A percentile compares a stretch with the other conserved stretches of the same genome.
Evolutionary conservation across 2,888 invertebrate species (phyloP).

Genomic region (Mystacides longicornis): DNA sequence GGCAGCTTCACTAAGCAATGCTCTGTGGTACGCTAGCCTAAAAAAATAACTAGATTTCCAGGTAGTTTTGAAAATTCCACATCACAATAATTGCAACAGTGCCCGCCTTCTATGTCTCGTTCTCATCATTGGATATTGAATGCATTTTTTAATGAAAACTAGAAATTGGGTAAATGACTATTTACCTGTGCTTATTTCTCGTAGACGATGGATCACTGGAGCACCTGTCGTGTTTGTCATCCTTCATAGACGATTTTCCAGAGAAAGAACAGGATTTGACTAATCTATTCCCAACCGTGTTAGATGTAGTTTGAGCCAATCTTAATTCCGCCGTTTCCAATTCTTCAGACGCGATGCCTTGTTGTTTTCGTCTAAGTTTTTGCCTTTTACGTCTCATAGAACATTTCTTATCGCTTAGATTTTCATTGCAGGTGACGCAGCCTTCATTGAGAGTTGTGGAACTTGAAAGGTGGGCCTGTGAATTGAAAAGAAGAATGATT

Average conservation of each 20-base stretch:
- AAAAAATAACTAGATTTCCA: background rate
- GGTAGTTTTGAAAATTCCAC: background rate
- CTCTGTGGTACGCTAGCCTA: background rate
- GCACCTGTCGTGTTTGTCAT: slow-evolving; percentile 51
- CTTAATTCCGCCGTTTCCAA: slow-evolving; percentile 29
- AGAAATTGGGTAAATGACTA: background rate
- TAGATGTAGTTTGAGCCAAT: slow-evolving; percentile 30
- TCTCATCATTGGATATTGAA: background rate
- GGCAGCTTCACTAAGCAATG: background rate
- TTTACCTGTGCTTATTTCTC: slow-evolving; percentile 44
- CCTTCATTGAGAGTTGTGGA: slow-evolving; percentile 49
- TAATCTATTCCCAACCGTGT: slow-evolving; percentile 38
- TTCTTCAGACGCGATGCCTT: slow-evolving; percentile 29
- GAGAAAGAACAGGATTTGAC: slow-evolving; percentile 72
- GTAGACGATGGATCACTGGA: slow-evolving; percentile 58
- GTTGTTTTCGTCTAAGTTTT: slow-evolving; percentile 36
- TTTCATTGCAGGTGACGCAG: slow-evolving; percentile 46
- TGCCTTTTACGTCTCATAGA: slow-evolving; percentile 42
- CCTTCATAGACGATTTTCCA: slow-evolving; percentile 49
- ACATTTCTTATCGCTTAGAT: slow-evolving; percentile 42
- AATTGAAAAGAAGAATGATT: slow-evolving; percentile 7
- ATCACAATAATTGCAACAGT: background rate
- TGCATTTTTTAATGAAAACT: background rate
- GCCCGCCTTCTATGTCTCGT: background rate
- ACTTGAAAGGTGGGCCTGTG: slow-evolving; percentile 46